Evolutionary conservation across 2,113 vertebrate species (phyloP), one percentile per base, ranked within the genome.

Genomic region (Crypturellus undulatus): DNA sequence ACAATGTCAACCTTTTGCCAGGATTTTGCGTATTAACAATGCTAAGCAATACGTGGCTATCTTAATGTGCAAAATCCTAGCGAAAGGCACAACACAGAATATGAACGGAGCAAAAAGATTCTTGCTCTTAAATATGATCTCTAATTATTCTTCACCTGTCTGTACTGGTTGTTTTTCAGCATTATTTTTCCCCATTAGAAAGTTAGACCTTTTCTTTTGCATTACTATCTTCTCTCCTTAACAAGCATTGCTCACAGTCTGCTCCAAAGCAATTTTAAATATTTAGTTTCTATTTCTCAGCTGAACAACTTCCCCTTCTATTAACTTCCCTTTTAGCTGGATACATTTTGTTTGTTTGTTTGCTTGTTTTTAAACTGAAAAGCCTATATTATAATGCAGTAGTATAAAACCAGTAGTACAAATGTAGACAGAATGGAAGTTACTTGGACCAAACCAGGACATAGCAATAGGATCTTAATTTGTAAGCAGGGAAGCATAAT

Each of bases 41-140:
- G 95, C 93, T 96, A 96, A 97, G 95, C 94, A 97, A 97, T 96
- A 96, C 87, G 89, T 83, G 59, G 96, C 82, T 94, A 85, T 58
- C 92, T 76, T 97, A 96, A 97, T 92, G 95, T 95, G 94, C 32
- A 95, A 97, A 97, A 97, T 96, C 95, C 95, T 17, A 30, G 94
- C 71, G 93, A 96, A 87, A 93, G 89, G 79, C 92, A 96, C 84
- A 97, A 93, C 80, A 93, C 38, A 51, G 79, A 94, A 63, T 90
- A 59, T 0, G 68, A 94, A 90, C 82, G 85, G 60, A 89, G 78
- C 17, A 91, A 94, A 84, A 92, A 90, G 56, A 42, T 36, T 89
- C 43, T 67, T 52, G 54, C 83, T 80, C 65, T 75, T 95, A 84
- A 96, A 94, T 90, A 75, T n/a, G 59, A 87, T 77, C 68, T 91